phyloP scores from a whole-genome alignment of 2,888 invertebrate genomes.

The Germaria angustata region DNA sequence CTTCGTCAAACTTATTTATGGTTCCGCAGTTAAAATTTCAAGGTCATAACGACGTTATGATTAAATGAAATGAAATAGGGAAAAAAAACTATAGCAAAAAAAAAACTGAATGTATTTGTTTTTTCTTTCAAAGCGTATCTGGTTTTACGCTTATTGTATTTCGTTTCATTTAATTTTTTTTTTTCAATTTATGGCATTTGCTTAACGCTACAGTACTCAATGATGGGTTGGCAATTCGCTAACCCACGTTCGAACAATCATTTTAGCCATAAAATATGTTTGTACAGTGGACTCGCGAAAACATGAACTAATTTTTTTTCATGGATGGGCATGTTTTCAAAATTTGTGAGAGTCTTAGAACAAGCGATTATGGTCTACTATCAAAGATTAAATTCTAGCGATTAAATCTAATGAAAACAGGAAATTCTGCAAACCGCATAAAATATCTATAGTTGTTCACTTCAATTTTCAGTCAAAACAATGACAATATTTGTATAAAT shows the following conservation, averaged over 20 bases:
- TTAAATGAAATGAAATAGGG: constrained; percentile 59
- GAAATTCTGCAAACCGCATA: too few relatives aligned
- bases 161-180: constrained; percentile 6
- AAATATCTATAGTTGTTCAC: too few relatives aligned
- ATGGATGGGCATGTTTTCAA: too few relatives aligned
- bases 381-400: too few relatives aligned
- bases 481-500: too few relatives aligned
- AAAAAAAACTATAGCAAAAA: constrained; percentile 37
- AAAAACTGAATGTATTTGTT: constrained; percentile 4
- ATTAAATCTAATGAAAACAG: too few relatives aligned
- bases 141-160: constrained; percentile 65
- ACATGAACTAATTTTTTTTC: too few relatives aligned
- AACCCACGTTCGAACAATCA: background rate
- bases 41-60: constrained; percentile 74
- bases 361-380: too few relatives aligned
- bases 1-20: constrained; percentile 69
- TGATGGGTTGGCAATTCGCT: background rate
- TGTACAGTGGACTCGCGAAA: too few relatives aligned
- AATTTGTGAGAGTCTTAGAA: too few relatives aligned
- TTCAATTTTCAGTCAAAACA: too few relatives aligned
- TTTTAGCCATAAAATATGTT: background rate
- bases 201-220: constrained; percentile 21
- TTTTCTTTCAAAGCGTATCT: constrained; percentile 58
- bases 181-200: background rate
- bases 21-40: constrained; percentile 77